These are phyloP conservation scores for Numida meleagris DNA, from an alignment of 2,113 vertebrate genomes.

Conservation along the genomic window DNA sequence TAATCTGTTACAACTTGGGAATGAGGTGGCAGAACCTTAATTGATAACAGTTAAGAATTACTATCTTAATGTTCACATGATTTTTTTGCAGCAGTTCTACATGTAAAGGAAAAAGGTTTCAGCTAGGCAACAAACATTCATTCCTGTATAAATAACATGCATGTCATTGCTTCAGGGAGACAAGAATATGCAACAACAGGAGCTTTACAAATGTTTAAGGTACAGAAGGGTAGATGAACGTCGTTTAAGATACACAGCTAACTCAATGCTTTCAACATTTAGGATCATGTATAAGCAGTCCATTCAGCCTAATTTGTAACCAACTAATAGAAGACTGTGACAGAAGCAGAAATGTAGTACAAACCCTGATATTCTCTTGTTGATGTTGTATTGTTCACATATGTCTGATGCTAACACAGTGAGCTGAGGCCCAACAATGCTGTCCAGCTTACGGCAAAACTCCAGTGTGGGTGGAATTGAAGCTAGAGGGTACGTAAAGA, in stretches of 20 bases:
- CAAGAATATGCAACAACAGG: neutral
- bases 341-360: constrained; percentile 55
- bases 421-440: constrained; percentile 95
- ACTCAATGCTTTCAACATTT: neutral
- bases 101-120: neutral
- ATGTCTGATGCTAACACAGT: constrained; percentile 96
- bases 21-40: neutral
- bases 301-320: neutral
- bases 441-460: constrained; percentile 93
- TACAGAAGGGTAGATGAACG: neutral
- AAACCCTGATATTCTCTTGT: constrained; percentile 93
- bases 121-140: neutral
- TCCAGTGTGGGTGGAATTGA: constrained; percentile 88
- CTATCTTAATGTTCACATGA: neutral
- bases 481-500: constrained; percentile 68
- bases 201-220: neutral
- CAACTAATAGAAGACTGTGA: neutral
- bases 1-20: neutral
- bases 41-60: neutral
- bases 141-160: neutral
- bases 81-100: neutral
- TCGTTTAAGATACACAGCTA: neutral
- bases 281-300: neutral
- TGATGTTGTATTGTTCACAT: constrained; percentile 97
- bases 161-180: neutral